Percentiles rank a stretch among this genome's conserved stretches.
Conservation (phyloP, 2,113 vertebrate species). For the Gymnogyps californianus region DNA sequence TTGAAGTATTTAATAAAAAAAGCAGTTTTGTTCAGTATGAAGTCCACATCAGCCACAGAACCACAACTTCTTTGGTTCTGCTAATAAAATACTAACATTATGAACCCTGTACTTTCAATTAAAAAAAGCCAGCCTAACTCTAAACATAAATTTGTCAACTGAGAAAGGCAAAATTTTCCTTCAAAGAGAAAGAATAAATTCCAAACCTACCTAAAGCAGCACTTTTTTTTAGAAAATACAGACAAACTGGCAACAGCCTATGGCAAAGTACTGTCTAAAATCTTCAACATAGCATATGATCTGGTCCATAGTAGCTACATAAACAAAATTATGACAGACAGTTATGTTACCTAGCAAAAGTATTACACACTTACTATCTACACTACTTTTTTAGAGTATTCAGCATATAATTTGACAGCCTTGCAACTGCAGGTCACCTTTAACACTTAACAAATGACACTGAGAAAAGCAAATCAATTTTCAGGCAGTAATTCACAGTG, state of each 20-base stretch:
- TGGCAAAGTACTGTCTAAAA: background rate
- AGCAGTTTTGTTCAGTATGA: background rate
- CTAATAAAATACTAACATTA: background rate
- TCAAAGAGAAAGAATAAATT: background rate
- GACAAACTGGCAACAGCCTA: background rate
- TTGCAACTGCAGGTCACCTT: conserved; percentile 16
- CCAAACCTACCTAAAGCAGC: background rate
- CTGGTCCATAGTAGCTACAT: background rate
- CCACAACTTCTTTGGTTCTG: background rate
- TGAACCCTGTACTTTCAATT: background rate
- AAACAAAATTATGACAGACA: background rate
- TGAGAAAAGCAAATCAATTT: background rate
- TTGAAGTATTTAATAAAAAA: background rate
- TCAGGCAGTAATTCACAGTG: background rate
- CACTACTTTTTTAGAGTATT: background rate
- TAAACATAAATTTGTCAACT: background rate
- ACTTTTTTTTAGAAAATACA: background rate
- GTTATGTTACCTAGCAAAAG: background rate
- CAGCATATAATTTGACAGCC: background rate
- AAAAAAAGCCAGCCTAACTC: background rate
- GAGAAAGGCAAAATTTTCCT: background rate
- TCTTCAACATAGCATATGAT: background rate
- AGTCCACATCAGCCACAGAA: background rate
- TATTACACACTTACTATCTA: background rate
- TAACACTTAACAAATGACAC: conserved; percentile 15